Percentiles rank a stretch among this genome's conserved stretches.
Evolutionary conservation across 1,140 invertebrate genomes (phyloP).

Genomic region (Ostrea edulis): DNA sequence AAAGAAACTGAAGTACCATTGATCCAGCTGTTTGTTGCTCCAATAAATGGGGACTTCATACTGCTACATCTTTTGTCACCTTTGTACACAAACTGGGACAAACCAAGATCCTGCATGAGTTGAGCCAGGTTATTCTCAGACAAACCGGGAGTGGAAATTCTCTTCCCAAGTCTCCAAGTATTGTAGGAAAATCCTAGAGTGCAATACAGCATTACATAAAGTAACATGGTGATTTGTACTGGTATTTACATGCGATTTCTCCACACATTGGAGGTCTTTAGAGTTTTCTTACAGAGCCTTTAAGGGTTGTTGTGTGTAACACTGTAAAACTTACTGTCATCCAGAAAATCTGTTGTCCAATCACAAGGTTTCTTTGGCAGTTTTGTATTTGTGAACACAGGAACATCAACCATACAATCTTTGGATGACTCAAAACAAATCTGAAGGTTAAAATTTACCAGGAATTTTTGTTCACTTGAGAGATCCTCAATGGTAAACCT

Average conservation of each 20-base stretch:
- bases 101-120: conserved; percentile 25
- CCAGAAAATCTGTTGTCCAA: conserved; percentile 47
- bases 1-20: not conserved
- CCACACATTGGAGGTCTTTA: too few relatives aligned
- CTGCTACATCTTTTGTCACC: not conserved
- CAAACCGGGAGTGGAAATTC: conserved; percentile 4
- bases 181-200: not conserved
- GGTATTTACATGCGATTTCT: too few relatives aligned
- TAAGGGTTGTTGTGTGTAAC: not conserved
- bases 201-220: not conserved
- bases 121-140: conserved; percentile 24
- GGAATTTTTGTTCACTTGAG: conserved; percentile 48
- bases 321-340: conserved; percentile 17
- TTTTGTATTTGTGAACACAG: conserved; percentile 52
- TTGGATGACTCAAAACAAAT: conserved; percentile 56
- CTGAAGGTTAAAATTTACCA: conserved; percentile 54
- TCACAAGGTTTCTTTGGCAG: conserved; percentile 58
- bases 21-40: conserved; percentile 3
- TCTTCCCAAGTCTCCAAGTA: conserved; percentile 27
- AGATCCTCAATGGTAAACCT: conserved; percentile 60
- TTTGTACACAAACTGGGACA: conserved; percentile 30
- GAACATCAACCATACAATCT: conserved; percentile 48
- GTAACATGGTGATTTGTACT: not conserved
- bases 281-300: too few relatives aligned
- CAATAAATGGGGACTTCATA: not conserved